Evolutionary conservation across 2,113 vertebrate species (phyloP).

Genomic region (Nothobranchius furzeri): DNA sequence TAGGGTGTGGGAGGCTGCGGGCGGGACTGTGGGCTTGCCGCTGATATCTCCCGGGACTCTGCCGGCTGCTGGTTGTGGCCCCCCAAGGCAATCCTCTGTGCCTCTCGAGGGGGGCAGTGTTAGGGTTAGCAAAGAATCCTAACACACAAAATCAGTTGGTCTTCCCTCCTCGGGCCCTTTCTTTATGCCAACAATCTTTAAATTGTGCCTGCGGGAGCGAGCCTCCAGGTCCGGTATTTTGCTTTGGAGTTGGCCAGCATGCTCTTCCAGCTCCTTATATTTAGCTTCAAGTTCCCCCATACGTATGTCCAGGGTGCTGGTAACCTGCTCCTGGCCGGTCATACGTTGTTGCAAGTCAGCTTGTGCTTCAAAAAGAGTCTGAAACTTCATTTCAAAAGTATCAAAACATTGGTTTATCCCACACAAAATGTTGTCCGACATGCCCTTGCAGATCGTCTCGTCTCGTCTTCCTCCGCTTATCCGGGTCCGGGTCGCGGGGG

Average conservation of each 20-base stretch:
- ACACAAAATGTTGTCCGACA: not conserved
- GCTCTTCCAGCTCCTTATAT: not conserved
- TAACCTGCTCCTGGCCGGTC: not conserved
- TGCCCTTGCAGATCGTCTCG: too few relatives aligned
- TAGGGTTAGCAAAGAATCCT: too few relatives aligned
- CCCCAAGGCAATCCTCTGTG: too few relatives aligned
- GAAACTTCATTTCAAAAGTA: not conserved
- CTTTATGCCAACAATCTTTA: not conserved
- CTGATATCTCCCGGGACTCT: too few relatives aligned
- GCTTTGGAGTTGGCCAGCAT: not conserved
- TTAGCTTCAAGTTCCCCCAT: not conserved
- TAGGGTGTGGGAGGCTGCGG: too few relatives aligned
- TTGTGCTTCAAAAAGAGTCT: not conserved
- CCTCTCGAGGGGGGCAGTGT: too few relatives aligned
- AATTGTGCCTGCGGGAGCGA: not conserved
- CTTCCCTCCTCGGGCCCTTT: not conserved
- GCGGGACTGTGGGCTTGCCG: too few relatives aligned
- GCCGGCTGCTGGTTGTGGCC: too few relatives aligned
- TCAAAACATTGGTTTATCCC: not conserved
- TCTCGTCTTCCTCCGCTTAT: too few relatives aligned
- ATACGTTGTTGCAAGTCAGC: not conserved
- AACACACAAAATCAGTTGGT: not conserved
- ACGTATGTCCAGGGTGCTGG: not conserved
- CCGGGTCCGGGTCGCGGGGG: too few relatives aligned
- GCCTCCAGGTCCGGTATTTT: not conserved